Evolutionary conservation across 2,888 invertebrate species (phyloP).

Genomic region (Epicampocera succincta): DNA sequence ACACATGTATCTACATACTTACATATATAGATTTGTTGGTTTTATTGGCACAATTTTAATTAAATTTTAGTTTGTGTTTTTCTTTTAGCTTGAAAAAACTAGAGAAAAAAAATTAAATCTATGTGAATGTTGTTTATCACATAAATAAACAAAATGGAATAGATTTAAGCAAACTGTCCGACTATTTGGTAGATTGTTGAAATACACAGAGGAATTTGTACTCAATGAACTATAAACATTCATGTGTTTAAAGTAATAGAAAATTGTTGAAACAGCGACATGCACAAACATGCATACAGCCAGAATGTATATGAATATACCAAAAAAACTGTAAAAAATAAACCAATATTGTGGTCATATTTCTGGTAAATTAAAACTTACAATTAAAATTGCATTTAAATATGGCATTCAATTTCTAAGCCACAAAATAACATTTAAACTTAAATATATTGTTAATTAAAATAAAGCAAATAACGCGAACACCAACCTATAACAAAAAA

Average conservation of each 20-base stretch:
- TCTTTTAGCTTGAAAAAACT: neutral
- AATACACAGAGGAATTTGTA: neutral
- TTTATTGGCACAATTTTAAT: slow-evolving; percentile 56
- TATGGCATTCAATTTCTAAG: slow-evolving; percentile 64
- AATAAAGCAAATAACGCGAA: slow-evolving; percentile 28
- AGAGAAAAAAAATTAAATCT: neutral
- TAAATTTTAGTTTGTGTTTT: slow-evolving; percentile 49
- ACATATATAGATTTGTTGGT: neutral
- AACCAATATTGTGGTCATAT: slow-evolving; percentile 60
- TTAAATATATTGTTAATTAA: slow-evolving; percentile 66
- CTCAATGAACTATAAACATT: slow-evolving; percentile 18
- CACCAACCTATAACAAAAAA: too few species aligned
- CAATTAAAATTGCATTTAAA: slow-evolving; percentile 71
- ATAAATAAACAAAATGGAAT: slow-evolving; percentile 40
- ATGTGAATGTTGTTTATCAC: slow-evolving; percentile 21
- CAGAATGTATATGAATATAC: too few species aligned
- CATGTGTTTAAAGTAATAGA: slow-evolving; percentile 15
- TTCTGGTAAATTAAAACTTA: slow-evolving; percentile 68
- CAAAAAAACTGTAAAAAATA: slow-evolving; percentile 22
- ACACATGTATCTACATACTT: too few species aligned
- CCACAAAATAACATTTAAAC: slow-evolving; percentile 63
- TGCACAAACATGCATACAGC: neutral
- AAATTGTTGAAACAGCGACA: neutral
- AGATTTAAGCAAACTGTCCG: slow-evolving; percentile 32
- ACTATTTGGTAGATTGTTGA: slow-evolving; percentile 32